Evolutionary conservation across 1,140 invertebrate species (phyloP).

Genomic region (Drosophila sproati): DNA sequence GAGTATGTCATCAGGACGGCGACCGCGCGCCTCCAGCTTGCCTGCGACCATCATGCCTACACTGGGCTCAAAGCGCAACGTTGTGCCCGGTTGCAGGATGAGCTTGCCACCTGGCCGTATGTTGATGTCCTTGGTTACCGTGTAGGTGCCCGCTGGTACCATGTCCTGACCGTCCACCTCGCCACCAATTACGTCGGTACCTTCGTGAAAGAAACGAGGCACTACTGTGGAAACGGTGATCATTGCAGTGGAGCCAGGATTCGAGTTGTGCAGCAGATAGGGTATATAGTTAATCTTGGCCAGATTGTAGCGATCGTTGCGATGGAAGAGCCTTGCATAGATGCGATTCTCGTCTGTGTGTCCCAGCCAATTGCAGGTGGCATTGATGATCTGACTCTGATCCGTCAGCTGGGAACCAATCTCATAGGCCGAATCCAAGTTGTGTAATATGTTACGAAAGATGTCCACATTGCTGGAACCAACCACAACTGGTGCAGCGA

Average conservation of each 20-base stretch:
- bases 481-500: slow-evolving; percentile 95
- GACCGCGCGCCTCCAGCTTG: slow-evolving; percentile 92
- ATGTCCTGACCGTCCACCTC: slow-evolving; percentile 95
- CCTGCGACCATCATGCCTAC: slow-evolving; percentile 99
- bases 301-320: slow-evolving; percentile 96
- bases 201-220: slow-evolving; percentile 89
- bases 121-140: slow-evolving; percentile 95
- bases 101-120: slow-evolving; percentile 94
- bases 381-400: slow-evolving; percentile 97
- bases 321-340: slow-evolving; percentile 93
- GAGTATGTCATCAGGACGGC: slow-evolving; percentile 90
- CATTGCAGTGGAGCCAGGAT: slow-evolving; percentile 90
- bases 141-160: slow-evolving; percentile 91
- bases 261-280: slow-evolving; percentile 93
- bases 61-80: slow-evolving; percentile 93
- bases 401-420: slow-evolving; percentile 97
- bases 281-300: slow-evolving; percentile 94
- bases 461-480: slow-evolving; percentile 96
- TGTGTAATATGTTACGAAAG: slow-evolving; percentile 96
- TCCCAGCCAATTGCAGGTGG: slow-evolving; percentile 97
- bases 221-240: slow-evolving; percentile 89
- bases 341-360: slow-evolving; percentile 91
- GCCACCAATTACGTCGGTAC: slow-evolving; percentile 91
- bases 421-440: slow-evolving; percentile 95
- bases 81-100: slow-evolving; percentile 94